Evolutionary conservation across 2,113 vertebrate genomes (phyloP), one percentile per base, ranked within the genome.

Genomic region (Naja naja): DNA sequence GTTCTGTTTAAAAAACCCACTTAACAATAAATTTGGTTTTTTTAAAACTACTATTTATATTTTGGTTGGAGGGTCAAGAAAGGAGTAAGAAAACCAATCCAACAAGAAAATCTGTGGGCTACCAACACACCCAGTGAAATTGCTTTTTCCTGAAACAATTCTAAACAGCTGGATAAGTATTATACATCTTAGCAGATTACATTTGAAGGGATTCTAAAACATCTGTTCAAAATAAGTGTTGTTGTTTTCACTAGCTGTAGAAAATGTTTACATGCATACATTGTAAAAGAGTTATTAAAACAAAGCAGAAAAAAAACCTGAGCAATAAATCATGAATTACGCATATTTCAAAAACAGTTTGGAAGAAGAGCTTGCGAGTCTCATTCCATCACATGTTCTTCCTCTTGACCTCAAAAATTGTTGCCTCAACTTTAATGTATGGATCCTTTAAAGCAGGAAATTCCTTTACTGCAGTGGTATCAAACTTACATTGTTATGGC

Each of bases 231-330:
- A 81, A 93, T 96, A 96, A 93, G 91, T 92, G 92, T 95, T 91
- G 49, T 22, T 49, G 43, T 95, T 86, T 92, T 58, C 92, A 95
- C 92, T 94, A 91, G 87, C 69, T 97, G 87, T 86, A 94, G 92
- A 97, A 97, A 96, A 96, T 97, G 97, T 97, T 96, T 96, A 95
- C 95, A 96, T 96, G 96, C 96, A 96, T 94, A 92, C 94, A 96
- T 96, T 95, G 93, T 96, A 96, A 97, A 97, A 95, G 94, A 97
- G 94, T 97, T 96, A 97, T 97, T 96, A 97, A 97, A 97, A 97
- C 95, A 91, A 96, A 96, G 89, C 93, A 49, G 47, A 81, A 92
- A 55, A 85, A 94, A 74, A 25, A 91, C 96, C 96, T 93, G 91
- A 95, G 94, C 95, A 94, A 95, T 97, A 95, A 96, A 90, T 87